These are phyloP conservation scores for Scytalopus superciliaris DNA, from an alignment of 2,113 vertebrate genomes.

Conservation along the genomic window DNA sequence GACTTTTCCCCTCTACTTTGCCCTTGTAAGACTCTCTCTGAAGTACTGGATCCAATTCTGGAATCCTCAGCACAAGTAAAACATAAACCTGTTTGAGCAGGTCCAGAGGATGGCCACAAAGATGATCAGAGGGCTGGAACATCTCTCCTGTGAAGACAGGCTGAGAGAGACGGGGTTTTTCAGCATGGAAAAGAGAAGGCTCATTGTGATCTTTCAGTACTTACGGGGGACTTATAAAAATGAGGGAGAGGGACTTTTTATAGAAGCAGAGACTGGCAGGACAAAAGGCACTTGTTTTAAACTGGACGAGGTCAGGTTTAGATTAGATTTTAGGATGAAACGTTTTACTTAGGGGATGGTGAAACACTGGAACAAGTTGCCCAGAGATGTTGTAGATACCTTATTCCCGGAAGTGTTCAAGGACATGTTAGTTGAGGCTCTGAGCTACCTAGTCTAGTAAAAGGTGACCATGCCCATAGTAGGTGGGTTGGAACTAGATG, in stretches of 20 bases:
- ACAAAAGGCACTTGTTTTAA: background rate
- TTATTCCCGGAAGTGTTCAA: background rate
- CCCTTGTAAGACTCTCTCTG: background rate
- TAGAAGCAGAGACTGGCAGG: background rate
- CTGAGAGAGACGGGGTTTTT: background rate
- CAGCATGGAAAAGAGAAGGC: background rate
- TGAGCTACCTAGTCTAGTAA: background rate
- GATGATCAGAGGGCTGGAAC: background rate
- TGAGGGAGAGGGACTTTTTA: background rate
- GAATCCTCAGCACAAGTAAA: background rate
- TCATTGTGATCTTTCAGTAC: background rate
- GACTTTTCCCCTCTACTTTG: background rate
- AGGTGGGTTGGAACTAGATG: background rate
- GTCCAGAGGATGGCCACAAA: background rate
- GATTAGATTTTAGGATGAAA: background rate
- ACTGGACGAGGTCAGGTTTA: background rate
- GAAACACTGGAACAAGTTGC: background rate
- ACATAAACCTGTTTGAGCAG: background rate
- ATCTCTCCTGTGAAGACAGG: background rate
- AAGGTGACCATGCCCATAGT: background rate
- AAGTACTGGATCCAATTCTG: background rate
- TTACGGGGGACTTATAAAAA: background rate
- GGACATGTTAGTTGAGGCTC: background rate
- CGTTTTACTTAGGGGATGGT: background rate
- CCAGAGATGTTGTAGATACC: background rate